Evolutionary conservation across 2,888 invertebrate genomes (phyloP), one percentile per base, ranked within the genome.

Genomic region (Hirtodrosophila alboralis): DNA sequence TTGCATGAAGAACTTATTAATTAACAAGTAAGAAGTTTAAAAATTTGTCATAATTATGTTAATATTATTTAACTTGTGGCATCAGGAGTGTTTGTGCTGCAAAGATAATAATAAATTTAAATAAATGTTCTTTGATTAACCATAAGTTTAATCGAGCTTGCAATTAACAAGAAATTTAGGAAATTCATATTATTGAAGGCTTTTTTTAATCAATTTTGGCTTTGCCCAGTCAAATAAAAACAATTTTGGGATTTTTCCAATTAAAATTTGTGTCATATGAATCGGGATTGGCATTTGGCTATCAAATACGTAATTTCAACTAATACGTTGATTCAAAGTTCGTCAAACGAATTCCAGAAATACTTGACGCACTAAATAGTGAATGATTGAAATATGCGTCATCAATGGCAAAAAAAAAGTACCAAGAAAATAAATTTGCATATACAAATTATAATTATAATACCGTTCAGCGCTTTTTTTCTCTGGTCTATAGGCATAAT

Each of bases 281-380:
- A 7, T 36, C 31, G 36, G 33, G 43, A 36, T 47, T 62, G 6
- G 6, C 18, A 2, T 26, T 51, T 30, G 28, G 16, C 7, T 27
- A 33, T 26, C n/a, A 13, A 10, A 27, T 59, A 48, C 44, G 36
- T n/a, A 49, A 26, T 37, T 16, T 6, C 6, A 40, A 34, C 13
- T 18, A 36, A 21, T 49, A 53, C 30, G 52, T 31, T 53, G 48
- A 23, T 28, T 10, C 9, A 23, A 27, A 10, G 1, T 7, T 4
- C 4, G 4, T n/a, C 4, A 9, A 21, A 7, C 23, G 1, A 8
- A 56, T 40, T 7, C 21, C 33, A 1, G 13, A 12, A 49, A 53
- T 12, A 12, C 33, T 47, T n/a, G 13, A 47, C 4, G 9, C 14
- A 4, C 2, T n/a, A 10, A 4, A 23, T 10, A n/a, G n/a, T 36